Evolutionary conservation across 2,888 invertebrate genomes (phyloP).

Genomic region (Calameuta filiformis): DNA sequence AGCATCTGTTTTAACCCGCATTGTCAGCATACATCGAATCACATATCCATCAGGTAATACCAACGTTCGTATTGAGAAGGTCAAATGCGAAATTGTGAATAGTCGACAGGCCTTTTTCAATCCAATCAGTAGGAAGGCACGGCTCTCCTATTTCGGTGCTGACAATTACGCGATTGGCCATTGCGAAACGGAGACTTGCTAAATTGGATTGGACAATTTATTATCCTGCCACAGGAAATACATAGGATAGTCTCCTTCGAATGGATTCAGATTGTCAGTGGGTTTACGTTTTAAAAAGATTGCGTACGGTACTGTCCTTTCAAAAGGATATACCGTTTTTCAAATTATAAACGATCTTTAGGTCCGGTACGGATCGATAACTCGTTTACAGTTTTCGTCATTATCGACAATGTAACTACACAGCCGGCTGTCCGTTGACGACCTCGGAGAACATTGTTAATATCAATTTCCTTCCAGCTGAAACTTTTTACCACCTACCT

Average conservation of each 20-base stretch:
- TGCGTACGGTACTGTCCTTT: neutral
- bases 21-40: neutral
- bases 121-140: slow-evolving; percentile 6
- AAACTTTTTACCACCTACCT: slow-evolving; percentile 10
- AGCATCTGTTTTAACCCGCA: slow-evolving; percentile 2
- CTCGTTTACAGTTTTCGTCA: neutral
- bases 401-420: neutral
- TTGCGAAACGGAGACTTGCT: slow-evolving; percentile 24
- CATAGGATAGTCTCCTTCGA: neutral
- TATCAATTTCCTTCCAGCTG: slow-evolving; percentile 35
- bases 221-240: slow-evolving; percentile 1
- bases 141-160: slow-evolving; percentile 29
- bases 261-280: neutral
- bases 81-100: neutral
- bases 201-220: slow-evolving; percentile 27
- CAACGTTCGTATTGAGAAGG: neutral
- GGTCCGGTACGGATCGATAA: neutral
- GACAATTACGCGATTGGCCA: neutral
- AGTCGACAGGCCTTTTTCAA: neutral
- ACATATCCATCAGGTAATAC: neutral
- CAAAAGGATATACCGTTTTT: neutral
- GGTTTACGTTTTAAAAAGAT: neutral
- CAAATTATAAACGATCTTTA: neutral
- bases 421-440: slow-evolving; percentile 29
- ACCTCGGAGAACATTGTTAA: slow-evolving; percentile 27